phyloP scores from a whole-genome alignment of 2,113 vertebrate genomes.

The Nothocercus julius region DNA sequence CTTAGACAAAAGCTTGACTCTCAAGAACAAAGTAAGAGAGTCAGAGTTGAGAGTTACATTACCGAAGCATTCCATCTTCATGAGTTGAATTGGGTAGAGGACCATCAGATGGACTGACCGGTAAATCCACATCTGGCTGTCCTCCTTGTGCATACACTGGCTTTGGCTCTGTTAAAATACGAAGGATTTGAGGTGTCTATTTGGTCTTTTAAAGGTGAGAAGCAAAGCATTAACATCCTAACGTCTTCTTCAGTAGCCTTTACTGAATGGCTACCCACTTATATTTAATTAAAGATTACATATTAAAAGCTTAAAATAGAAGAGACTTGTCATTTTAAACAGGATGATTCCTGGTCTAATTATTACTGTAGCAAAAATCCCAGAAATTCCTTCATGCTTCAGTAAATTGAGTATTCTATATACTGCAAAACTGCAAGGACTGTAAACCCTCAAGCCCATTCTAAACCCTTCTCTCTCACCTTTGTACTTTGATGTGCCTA shows the following conservation, averaged over 20 bases:
- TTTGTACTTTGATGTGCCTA: background rate
- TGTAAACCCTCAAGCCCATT: background rate
- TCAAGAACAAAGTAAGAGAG: background rate
- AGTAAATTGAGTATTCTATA: background rate
- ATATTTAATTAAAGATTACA: background rate
- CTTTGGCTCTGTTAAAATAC: conserved; percentile 87
- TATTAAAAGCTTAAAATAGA: background rate
- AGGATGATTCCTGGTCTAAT: background rate
- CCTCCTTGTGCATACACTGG: conserved; percentile 98
- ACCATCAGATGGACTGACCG: conserved; percentile 95
- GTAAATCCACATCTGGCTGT: conserved; percentile 97
- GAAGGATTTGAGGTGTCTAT: background rate
- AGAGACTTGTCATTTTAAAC: background rate
- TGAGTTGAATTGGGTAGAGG: conserved; percentile 90
- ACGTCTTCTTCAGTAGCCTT: background rate
- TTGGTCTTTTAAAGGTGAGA: background rate
- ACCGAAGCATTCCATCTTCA: conserved; percentile 96
- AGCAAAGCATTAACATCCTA: background rate
- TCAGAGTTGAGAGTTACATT: conserved; percentile 21
- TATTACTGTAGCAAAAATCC: background rate
- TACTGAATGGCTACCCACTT: background rate
- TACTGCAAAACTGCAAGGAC: accelerated
- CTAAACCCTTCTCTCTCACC: background rate
- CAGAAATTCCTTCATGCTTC: background rate
- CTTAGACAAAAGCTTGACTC: background rate